Percentiles rank a stretch among this genome's conserved stretches.
Evolutionary conservation across 2,113 vertebrate genomes (phyloP).

Genomic region (Actinemys pallida): DNA sequence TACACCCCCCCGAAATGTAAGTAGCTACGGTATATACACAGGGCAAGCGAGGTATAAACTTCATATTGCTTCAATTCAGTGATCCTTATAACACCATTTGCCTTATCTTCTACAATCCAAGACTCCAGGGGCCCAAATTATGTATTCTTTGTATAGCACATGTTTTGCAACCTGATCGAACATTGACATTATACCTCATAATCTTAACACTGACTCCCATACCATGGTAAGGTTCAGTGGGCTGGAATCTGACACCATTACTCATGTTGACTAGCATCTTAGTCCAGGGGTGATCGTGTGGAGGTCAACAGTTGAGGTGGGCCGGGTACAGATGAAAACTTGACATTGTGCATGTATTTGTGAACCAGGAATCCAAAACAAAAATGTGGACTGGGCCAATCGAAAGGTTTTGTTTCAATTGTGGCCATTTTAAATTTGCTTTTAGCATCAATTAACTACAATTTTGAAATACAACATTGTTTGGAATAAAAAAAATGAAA

Average conservation of each 20-base stretch:
- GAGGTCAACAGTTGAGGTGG: background rate
- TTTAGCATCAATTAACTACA: background rate
- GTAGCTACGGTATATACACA: background rate
- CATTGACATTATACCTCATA: background rate
- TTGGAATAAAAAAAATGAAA: background rate
- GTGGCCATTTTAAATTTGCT: background rate
- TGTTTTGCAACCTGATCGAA: too few species aligned
- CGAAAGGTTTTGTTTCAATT: background rate
- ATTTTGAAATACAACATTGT: background rate
- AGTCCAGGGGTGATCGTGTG: background rate
- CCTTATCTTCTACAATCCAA: background rate
- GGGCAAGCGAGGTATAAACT: background rate
- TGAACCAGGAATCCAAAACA: background rate
- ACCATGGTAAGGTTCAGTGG: background rate
- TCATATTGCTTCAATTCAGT: background rate
- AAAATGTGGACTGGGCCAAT: background rate
- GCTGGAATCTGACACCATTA: background rate
- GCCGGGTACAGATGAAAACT: background rate
- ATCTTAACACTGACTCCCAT: background rate
- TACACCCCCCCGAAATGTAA: background rate
- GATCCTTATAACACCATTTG: background rate
- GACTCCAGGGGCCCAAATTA: too few species aligned
- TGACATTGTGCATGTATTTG: background rate
- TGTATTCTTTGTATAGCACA: too few species aligned
- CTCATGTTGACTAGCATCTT: background rate